Base-by-base conservation (phyloP, 1,140 invertebrate genomes). In the Rhopalosiphum maidis region DNA sequence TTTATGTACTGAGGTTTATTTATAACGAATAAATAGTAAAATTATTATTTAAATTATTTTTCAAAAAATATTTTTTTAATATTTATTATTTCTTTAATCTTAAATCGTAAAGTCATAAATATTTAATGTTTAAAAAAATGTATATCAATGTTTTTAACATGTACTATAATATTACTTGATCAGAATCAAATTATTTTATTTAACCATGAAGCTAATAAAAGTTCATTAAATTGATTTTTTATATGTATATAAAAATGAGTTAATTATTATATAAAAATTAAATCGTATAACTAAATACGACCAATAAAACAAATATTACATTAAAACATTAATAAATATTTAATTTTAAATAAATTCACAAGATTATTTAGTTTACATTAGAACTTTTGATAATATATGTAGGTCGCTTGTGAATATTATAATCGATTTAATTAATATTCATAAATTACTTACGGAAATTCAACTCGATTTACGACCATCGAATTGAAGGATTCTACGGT, bases 381-480 rank as follows among this genome's bases (percentile, higher is more conserved):
- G 30, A 18, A 77, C 15, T 77, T 77, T 77, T 77, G 60, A 77
- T 77, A 77, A 35, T 77, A 77, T 30, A 68, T 30, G 60, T n/a
- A n/a, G 60, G 60, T 30, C 60, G 60, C n/a, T 18, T 18, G 30
- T n/a, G 60, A 30, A 6, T 54, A 54, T 54, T 54, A 60, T 8
- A 77, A 77, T n/a, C 60, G 15, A 18, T n/a, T n/a, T 18, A 77
- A 77, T 77, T 77, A n/a, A 77, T 77, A 77, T 77, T 77, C 60
- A 77, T 77, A 77, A 77, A 77, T n/a, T n/a, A 77, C n/a, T 77
- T n/a, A 77, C 15, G 60, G 30, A 77, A 77, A 77, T 77, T 77
- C n/a, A 77, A n/a, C 60, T 77, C 60, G 60, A 77, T 77, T 77
- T 77, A 77, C n/a, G 60, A n/a, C 60, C 60, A n/a, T 77, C 60